Evolutionary conservation across 2,888 invertebrate species (phyloP).

Genomic region (Atethmia centrago): DNA sequence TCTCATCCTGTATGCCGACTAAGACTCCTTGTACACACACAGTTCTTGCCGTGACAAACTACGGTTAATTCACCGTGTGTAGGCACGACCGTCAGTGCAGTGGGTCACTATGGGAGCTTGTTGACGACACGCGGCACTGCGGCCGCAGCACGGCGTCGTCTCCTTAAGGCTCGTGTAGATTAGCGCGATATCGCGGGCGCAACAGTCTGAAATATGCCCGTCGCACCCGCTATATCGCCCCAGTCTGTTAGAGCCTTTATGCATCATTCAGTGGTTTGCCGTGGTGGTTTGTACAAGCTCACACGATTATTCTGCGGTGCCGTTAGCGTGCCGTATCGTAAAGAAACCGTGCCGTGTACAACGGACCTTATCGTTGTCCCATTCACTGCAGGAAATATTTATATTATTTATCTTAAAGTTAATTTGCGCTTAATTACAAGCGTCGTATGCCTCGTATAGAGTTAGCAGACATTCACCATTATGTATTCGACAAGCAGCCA

Average conservation of each 20-base stretch:
- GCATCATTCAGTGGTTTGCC: too few relatives aligned
- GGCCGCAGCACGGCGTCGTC: not conserved
- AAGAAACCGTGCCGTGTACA: not conserved
- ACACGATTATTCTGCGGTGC: not conserved
- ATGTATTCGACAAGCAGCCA: slow-evolving; percentile 20
- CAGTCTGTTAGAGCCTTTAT: too few relatives aligned
- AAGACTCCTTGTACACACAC: too few relatives aligned
- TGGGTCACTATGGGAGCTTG: not conserved
- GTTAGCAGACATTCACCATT: slow-evolving; percentile 22
- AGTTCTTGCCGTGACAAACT: too few relatives aligned
- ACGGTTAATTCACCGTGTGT: too few relatives aligned
- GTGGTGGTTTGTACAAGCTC: too few relatives aligned
- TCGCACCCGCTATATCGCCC: too few relatives aligned
- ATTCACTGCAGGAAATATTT: slow-evolving; percentile 37
- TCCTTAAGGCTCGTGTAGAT: not conserved
- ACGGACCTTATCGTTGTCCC: not conserved
- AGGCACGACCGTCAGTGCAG: too few relatives aligned
- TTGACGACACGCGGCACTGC: not conserved
- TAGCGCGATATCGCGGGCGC: too few relatives aligned
- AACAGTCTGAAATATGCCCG: too few relatives aligned
- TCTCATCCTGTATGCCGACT: not conserved
- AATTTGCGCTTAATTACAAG: slow-evolving; percentile 31
- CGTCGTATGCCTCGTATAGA: not conserved
- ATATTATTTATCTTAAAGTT: slow-evolving; percentile 25
- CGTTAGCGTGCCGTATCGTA: not conserved